These are phyloP conservation scores for Thereva unica DNA, from an alignment of 2,888 invertebrate species.

Conservation along the genomic window DNA sequence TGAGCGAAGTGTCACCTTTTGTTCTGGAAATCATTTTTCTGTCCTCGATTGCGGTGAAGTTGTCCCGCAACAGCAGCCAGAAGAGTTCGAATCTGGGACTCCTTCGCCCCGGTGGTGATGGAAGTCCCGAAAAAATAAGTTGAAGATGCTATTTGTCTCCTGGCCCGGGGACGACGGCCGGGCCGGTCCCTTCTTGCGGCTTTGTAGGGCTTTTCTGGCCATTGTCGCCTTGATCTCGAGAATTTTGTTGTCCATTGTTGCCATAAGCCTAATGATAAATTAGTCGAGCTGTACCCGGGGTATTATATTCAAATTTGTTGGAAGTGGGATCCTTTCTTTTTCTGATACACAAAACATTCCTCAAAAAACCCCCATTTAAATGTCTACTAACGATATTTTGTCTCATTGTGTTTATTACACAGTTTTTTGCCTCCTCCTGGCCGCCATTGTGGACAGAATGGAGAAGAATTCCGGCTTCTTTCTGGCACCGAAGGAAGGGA, in stretches of 20 bases:
- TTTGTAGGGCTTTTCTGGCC: slow-evolving; percentile 18
- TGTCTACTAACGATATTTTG: too few species aligned
- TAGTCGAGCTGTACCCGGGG: slow-evolving; percentile 9
- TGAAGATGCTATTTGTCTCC: slow-evolving; percentile 20
- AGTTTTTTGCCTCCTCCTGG: too few species aligned
- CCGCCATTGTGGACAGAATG: too few species aligned
- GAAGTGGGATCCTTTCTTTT: too few species aligned
- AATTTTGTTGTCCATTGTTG: slow-evolving; percentile 27
- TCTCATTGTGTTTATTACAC: too few species aligned
- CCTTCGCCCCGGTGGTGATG: slow-evolving; percentile 3
- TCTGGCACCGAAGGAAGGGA: too few species aligned
- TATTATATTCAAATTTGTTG: slow-evolving; percentile 27
- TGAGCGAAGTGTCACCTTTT: slow-evolving; percentile 27
- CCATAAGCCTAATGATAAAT: slow-evolving; percentile 24
- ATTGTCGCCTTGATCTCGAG: slow-evolving; percentile 30
- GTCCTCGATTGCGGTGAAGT: slow-evolving; percentile 24
- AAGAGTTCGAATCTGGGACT: slow-evolving; percentile 5
- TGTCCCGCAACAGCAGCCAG: slow-evolving; percentile 7
- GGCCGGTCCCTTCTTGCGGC: too few species aligned
- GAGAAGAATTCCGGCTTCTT: too few species aligned
- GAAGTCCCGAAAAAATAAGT: slow-evolving; percentile 9
- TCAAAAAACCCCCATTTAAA: too few species aligned
- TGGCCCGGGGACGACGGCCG: neutral
- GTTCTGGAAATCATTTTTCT: slow-evolving; percentile 21
- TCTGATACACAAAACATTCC: too few species aligned